Evolutionary conservation across 1,140 invertebrate genomes (phyloP).

Genomic region (Belonocnema kinseyi): DNA sequence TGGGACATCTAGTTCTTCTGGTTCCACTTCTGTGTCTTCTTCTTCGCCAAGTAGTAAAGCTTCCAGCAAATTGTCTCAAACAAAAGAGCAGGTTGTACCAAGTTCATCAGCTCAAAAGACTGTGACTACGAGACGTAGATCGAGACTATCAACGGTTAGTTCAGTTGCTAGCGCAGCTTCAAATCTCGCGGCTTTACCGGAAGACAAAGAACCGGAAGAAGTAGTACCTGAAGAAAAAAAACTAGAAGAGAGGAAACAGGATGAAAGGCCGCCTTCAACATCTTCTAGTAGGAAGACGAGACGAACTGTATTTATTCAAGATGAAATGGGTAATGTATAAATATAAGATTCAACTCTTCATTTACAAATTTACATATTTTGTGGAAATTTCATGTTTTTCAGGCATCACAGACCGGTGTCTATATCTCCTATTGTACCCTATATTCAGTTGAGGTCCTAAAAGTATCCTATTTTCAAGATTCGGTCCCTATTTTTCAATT

Average conservation of each 20-base stretch:
- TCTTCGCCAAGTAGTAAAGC: neutral
- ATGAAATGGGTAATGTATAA: conserved; percentile 7
- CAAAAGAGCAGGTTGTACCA: neutral
- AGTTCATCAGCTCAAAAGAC: neutral
- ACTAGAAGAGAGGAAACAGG: neutral
- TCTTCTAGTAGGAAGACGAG: conserved; percentile 14
- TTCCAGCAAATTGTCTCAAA: neutral
- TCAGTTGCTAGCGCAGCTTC: conserved; percentile 6
- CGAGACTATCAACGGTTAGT: conserved; percentile 3
- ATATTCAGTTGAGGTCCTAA: too few species aligned
- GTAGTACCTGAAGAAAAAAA: neutral
- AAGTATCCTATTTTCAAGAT: too few species aligned
- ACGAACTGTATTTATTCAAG: neutral
- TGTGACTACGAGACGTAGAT: neutral
- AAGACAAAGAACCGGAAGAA: neutral
- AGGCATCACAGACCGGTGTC: too few species aligned
- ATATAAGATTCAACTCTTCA: too few species aligned
- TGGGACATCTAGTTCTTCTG: conserved; percentile 3
- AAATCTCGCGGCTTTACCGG: neutral
- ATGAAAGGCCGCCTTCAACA: neutral
- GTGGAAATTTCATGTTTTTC: too few species aligned
- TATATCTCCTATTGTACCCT: too few species aligned
- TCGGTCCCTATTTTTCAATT: too few species aligned
- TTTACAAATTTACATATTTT: too few species aligned
- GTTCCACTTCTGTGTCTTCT: conserved; percentile 3